Evolutionary conservation across 2,113 vertebrate species (phyloP).

Genomic region (Myanophis thanlyinensis): DNA sequence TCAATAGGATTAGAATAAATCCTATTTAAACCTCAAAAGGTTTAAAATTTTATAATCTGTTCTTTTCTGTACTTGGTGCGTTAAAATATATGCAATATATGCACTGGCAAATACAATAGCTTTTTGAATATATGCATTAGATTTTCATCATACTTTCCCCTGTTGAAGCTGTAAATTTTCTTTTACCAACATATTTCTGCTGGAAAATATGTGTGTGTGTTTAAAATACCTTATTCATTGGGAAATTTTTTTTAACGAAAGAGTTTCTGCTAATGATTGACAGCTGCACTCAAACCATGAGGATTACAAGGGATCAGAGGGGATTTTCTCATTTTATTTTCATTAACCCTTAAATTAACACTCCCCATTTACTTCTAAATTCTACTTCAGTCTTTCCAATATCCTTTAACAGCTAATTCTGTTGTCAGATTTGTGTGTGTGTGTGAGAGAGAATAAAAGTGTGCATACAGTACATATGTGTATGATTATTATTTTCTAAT

Average conservation of each 20-base stretch:
- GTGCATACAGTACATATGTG: background rate
- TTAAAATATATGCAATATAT: conserved; percentile 35
- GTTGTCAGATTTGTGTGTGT: background rate
- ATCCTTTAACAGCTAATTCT: conserved; percentile 46
- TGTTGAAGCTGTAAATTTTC: conserved; percentile 40
- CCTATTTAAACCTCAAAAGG: too few species aligned
- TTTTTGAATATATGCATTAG: background rate
- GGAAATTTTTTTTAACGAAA: conserved; percentile 45
- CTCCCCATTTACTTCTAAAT: conserved; percentile 60
- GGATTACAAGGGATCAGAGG: conserved; percentile 71
- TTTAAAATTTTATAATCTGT: conserved; percentile 2
- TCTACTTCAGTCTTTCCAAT: conserved; percentile 64
- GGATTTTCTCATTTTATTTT: conserved; percentile 76
- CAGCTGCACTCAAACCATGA: conserved; percentile 66
- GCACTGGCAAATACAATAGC: background rate
- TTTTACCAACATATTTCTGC: conserved; percentile 20
- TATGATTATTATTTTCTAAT: conserved; percentile 11
- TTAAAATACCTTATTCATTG: conserved; percentile 57
- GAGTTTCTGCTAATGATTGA: conserved; percentile 64
- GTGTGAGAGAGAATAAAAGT: background rate
- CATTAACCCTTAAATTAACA: conserved; percentile 73
- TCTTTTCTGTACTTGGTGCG: conserved; percentile 33
- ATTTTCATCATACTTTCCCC: conserved; percentile 26
- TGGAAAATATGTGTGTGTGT: background rate
- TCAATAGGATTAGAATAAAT: conserved; percentile 33